phyloP scores from a whole-genome alignment of 1,140 invertebrate species.

The Euwallacea similis region DNA sequence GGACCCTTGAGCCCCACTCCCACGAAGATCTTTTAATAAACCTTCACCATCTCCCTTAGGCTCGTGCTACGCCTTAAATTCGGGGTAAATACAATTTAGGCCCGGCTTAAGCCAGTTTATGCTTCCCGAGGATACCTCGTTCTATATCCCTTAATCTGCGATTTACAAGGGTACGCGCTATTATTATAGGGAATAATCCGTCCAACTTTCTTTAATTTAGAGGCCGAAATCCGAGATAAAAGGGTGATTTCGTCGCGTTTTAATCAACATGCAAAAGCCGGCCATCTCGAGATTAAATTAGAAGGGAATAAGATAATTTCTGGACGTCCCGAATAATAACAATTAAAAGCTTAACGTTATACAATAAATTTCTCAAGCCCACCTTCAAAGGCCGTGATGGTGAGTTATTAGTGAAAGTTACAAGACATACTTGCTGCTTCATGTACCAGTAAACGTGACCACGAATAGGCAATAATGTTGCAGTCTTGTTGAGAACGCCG shows the following conservation, averaged over 20 bases:
- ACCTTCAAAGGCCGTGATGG: neutral
- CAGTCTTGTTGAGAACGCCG: too few relatives aligned
- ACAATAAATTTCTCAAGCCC: neutral
- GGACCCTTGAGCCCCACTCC: too few relatives aligned
- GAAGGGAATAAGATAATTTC: neutral
- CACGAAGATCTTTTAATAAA: too few relatives aligned
- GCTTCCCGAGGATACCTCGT: too few relatives aligned
- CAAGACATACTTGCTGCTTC: neutral
- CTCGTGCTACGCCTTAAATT: too few relatives aligned
- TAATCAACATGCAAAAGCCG: slow-evolving; percentile 2
- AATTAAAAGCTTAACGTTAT: too few relatives aligned
- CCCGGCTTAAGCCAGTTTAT: neutral
- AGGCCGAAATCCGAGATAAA: neutral
- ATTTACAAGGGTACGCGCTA: neutral
- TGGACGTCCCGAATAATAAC: neutral
- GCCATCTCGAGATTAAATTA: neutral
- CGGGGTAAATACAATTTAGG: neutral
- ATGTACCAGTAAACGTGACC: neutral
- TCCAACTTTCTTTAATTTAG: too few relatives aligned
- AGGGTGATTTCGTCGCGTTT: neutral
- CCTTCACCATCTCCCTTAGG: too few relatives aligned
- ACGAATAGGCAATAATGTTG: neutral
- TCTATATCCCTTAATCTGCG: neutral
- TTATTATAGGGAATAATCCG: neutral
- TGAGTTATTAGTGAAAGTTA: neutral